Percentiles rank a stretch among this genome's conserved stretches.
phyloP scores from a whole-genome alignment of 2,888 invertebrate genomes.

The Watsonalla cultraria region DNA sequence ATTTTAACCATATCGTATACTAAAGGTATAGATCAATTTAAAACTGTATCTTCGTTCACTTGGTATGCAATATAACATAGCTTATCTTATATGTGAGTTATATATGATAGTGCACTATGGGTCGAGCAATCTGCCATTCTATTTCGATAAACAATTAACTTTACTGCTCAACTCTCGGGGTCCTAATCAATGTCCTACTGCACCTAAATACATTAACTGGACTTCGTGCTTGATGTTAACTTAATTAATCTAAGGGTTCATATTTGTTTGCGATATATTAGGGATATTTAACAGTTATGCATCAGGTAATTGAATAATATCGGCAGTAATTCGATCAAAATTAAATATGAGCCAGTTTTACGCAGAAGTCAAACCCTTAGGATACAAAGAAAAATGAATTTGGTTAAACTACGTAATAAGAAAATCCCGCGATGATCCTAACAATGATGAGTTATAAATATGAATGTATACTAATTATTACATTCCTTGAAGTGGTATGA shows the following conservation, averaged over 20 bases:
- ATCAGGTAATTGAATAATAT: background rate
- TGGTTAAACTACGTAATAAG: conserved; percentile 5
- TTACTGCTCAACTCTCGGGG: conserved; percentile 10
- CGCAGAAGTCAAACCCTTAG: background rate
- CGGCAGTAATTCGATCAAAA: background rate
- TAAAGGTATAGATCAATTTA: no score
- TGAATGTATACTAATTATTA: conserved; percentile 23
- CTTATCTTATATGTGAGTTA: conserved; percentile 13
- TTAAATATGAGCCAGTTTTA: background rate
- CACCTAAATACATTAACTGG: no score
- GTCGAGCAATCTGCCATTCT: conserved; percentile 23
- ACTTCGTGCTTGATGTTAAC: no score
- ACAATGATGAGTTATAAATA: conserved; percentile 20
- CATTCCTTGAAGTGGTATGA: conserved; percentile 50
- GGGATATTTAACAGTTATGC: background rate
- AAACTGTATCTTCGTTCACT: background rate
- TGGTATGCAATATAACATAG: background rate
- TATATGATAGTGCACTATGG: conserved; percentile 25
- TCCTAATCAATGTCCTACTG: no score
- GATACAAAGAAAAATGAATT: background rate
- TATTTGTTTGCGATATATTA: background rate
- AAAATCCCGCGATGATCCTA: conserved; percentile 5
- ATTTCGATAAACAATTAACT: conserved; percentile 23
- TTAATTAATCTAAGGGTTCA: no score
- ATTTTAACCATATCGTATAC: no score